phyloP scores from a whole-genome alignment of 2,797 vertebrate genomes.

The Galagoides demidoff region DNA sequence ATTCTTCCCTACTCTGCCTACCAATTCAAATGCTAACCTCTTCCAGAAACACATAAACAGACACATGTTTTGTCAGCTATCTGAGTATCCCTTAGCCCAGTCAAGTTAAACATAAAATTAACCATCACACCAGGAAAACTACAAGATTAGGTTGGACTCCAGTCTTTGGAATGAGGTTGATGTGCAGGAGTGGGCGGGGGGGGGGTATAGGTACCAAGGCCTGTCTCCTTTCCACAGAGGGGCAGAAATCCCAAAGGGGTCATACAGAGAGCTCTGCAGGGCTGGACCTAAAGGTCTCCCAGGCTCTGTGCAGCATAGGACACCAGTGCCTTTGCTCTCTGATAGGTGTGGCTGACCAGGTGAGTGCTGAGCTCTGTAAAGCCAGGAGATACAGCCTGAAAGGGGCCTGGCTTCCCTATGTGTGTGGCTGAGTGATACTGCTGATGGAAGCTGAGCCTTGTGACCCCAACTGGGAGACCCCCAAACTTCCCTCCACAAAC shows the following conservation, averaged over 20 bases:
- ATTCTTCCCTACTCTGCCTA: neutral
- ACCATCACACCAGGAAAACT: neutral
- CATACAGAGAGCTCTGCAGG: neutral
- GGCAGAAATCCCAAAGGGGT: neutral
- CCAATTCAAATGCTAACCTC: neutral
- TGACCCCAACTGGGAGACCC: neutral
- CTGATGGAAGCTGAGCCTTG: neutral
- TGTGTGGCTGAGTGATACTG: neutral
- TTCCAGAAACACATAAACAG: neutral
- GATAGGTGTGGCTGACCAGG: neutral
- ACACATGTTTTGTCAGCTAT: neutral
- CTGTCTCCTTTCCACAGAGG: neutral
- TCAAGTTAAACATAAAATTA: neutral
- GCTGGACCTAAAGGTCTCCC: neutral
- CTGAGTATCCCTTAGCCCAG: neutral
- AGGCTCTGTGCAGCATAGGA: neutral
- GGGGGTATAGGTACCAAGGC: neutral
- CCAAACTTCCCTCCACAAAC: slow-evolving; percentile 1
- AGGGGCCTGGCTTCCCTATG: neutral
- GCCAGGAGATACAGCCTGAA: neutral
- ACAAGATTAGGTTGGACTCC: neutral
- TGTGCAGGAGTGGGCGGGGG: neutral
- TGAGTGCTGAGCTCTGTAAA: neutral
- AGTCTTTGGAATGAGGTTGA: neutral
- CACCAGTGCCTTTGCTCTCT: neutral